A percentile compares a stretch with the other conserved stretches of the same genome.
phyloP scores from a whole-genome alignment of 2,888 invertebrate genomes.

The Crematogaster levior region DNA sequence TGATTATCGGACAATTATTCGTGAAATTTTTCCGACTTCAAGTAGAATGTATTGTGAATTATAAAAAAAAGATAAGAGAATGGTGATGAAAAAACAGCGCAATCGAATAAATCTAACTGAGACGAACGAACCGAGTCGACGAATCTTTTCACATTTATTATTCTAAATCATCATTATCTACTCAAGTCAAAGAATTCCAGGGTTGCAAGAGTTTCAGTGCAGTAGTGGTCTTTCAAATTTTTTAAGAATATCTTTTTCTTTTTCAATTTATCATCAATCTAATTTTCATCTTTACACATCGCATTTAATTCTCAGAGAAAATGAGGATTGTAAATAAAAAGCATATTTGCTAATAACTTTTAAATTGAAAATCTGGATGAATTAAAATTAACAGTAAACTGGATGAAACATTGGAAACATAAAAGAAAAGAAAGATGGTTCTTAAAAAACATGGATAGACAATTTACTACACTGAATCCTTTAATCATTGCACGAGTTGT shows the following conservation, averaged over 20 bases:
- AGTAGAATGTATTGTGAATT: neutral
- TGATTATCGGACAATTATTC: neutral
- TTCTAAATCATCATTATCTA: constrained; percentile 3
- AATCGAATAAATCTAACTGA: constrained; percentile 16
- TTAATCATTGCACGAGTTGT: constrained; percentile 25
- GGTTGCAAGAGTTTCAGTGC: neutral
- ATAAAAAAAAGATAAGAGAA: neutral
- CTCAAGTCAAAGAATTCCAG: neutral
- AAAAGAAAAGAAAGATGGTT: neutral
- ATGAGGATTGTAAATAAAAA: neutral
- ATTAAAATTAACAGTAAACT: neutral
- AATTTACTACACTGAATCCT: constrained; percentile 21
- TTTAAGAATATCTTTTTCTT: neutral
- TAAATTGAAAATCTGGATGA: constrained; percentile 1
- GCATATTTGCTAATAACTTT: neutral
- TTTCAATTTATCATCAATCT: neutral
- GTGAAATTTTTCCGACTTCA: neutral
- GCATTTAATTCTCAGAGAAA: neutral
- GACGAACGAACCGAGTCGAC: constrained; percentile 25
- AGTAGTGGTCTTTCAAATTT: neutral
- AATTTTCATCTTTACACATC: neutral
- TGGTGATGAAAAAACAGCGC: neutral
- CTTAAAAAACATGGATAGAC: neutral
- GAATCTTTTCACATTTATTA: constrained; percentile 19
- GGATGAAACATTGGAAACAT: neutral